Base-by-base conservation (phyloP, 2,113 vertebrate genomes). In the Struthidea cinerea region DNA sequence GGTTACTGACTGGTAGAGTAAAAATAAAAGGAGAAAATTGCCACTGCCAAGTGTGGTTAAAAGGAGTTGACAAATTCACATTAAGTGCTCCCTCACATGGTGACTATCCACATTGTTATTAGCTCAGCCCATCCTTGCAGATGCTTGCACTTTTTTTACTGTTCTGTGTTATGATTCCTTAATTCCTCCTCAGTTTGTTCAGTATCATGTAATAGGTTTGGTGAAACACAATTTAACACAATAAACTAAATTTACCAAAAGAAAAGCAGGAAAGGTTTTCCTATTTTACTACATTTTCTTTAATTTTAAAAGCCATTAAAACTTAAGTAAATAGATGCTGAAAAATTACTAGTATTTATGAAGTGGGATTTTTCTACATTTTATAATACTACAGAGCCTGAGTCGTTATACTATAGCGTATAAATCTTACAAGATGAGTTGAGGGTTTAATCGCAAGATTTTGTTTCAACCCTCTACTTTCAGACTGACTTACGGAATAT, bases 61-160 rank as follows among this genome's bases (percentile, higher is more conserved):
- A 89, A 88, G 32, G 10, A 70, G 68, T 37, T 96, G 94, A 97
- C 85, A 94, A 94, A 91, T 3, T 67, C 93, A 89, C 84, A 17
- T 39, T 61, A 68, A 93, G 59, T 65, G 86, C 74, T 92, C 68
- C 50, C 59, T 95, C 47, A 52, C 49, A 78, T 76, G 50, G 49
- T 80, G 50, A 69, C 86, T 96, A 47, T 39, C 35, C 69, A 93
- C 53, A 39, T 39, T 65, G 68, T 84, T 92, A 78, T 73, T 96
- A 90, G 64, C 14, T 77, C 65, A 77, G 87, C 21, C 47, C 50
- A 35, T 85, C 49, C 35, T 92, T 87, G 28, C 76, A 91, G 63
- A 77, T 13, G 57, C 46, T 64, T 68, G 32, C 4, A 6, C 47
- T 90, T 78, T 18, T 27, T 89, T 77, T 73, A 65, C 28, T 30